A percentile compares a stretch with the other conserved stretches of the same genome.
Conservation (phyloP, 2,113 vertebrate species). For the Xiphorhynchus elegans region DNA sequence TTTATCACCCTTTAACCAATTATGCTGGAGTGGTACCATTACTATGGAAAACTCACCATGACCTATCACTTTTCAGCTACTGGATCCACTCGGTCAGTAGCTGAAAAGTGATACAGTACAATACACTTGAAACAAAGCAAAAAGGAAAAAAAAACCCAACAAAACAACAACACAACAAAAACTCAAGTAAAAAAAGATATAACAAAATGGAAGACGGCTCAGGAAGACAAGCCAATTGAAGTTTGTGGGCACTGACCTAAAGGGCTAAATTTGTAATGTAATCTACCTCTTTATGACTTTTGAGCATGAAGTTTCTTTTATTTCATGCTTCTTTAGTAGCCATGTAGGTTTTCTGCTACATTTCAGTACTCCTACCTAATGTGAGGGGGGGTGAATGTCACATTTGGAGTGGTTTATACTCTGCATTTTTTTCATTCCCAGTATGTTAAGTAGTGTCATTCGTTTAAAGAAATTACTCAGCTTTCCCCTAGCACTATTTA, state of each 20-base stretch:
- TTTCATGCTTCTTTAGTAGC: neutral
- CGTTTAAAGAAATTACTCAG: constrained; percentile 42
- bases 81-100: constrained; percentile 17
- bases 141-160: neutral
- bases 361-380: constrained; percentile 19
- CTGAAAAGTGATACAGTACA: neutral
- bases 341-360: neutral
- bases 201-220: constrained; percentile 49
- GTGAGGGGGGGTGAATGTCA: neutral
- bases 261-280: neutral
- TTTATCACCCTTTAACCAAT: constrained; percentile 14
- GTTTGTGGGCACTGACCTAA: neutral
- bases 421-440: constrained; percentile 57
- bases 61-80: constrained; percentile 1
- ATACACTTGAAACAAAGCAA: neutral
- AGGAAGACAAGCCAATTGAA: neutral
- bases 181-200: neutral
- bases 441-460: constrained; percentile 48
- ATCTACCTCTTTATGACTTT: neutral
- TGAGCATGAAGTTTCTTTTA: neutral
- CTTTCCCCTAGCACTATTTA: neutral
- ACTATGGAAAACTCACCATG: constrained; percentile 8
- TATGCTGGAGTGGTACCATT: constrained; percentile 19
- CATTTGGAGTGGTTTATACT: constrained; percentile 28
- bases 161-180: neutral